Conservation (phyloP, 30 jellyfish, hydroid and myxozoan genomes). For the Pelagia noctiluca region DNA sequence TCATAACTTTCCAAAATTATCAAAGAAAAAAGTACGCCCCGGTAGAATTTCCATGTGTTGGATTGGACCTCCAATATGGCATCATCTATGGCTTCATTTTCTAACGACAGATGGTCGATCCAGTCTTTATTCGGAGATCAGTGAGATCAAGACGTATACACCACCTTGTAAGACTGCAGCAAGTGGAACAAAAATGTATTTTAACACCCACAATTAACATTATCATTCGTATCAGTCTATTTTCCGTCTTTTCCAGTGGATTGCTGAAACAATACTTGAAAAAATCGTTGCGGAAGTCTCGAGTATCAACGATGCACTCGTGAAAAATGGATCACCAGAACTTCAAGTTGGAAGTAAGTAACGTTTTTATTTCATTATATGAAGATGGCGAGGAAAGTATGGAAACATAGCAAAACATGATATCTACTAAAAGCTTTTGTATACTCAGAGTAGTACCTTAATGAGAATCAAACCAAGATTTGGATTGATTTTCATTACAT, state of each 20-base stretch:
- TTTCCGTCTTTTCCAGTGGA: conserved; percentile 79
- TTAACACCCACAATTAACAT: not conserved
- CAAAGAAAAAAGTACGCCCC: too few relatives aligned
- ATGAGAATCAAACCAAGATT: not conserved
- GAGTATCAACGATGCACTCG: conserved; percentile 60
- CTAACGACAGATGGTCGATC: not conserved
- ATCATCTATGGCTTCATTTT: not conserved
- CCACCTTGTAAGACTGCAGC: too few relatives aligned
- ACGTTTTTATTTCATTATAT: not conserved
- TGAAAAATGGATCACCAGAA: conserved; percentile 89
- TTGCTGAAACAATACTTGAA: conserved; percentile 97
- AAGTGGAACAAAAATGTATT: too few relatives aligned
- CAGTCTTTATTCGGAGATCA: too few relatives aligned
- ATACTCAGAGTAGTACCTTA: not conserved
- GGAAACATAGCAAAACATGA: not conserved
- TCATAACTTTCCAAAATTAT: too few relatives aligned
- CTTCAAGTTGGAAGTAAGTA: conserved; percentile 87
- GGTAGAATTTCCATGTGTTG: too few relatives aligned
- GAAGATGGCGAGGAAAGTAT: not conserved
- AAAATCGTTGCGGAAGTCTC: conserved; percentile 75
- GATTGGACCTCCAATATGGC: too few relatives aligned
- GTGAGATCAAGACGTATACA: too few relatives aligned
- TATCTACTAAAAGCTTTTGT: not conserved
- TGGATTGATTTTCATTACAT: too few relatives aligned
- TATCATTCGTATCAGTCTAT: not conserved